A percentile compares a stretch with the other conserved stretches of the same genome.
Conservation (phyloP, 1,140 invertebrate species). For the Cydia amplana region DNA sequence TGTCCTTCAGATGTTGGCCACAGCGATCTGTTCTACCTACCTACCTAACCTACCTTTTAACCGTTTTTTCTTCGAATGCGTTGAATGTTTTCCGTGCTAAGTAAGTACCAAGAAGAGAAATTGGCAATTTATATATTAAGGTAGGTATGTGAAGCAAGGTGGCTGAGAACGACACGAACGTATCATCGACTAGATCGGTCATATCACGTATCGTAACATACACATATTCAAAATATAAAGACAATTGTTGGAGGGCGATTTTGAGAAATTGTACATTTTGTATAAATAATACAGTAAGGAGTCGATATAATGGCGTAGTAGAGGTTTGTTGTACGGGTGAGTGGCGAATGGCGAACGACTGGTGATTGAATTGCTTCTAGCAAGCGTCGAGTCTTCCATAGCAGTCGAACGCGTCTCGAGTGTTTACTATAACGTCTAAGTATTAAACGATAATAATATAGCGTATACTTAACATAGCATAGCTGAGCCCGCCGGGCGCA, state of each 20-base stretch:
- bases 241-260: conserved; percentile 62
- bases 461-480: conserved; percentile 72
- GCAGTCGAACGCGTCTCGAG: conserved; percentile 69
- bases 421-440: conserved; percentile 73
- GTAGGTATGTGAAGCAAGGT: conserved; percentile 39
- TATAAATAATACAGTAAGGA: conserved; percentile 74
- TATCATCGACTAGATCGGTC: conserved; percentile 42
- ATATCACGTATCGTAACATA: conserved; percentile 45
- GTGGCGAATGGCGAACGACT: conserved; percentile 68
- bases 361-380: conserved; percentile 73
- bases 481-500: conserved; percentile 54
- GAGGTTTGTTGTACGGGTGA: conserved; percentile 52
- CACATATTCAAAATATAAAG: conserved; percentile 54
- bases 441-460: conserved; percentile 78
- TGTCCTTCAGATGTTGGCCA: background rate
- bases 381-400: conserved; percentile 79
- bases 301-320: conserved; percentile 63
- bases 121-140: conserved; percentile 37
- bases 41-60: background rate
- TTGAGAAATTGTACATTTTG: conserved; percentile 77
- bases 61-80: background rate
- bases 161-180: conserved; percentile 44
- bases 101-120: background rate
- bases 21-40: conserved; percentile 2
- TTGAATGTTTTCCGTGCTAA: conserved; percentile 6